These are phyloP conservation scores for Leptopilina myrica DNA, from an alignment of 2,888 invertebrate species.

Conservation along the genomic window DNA sequence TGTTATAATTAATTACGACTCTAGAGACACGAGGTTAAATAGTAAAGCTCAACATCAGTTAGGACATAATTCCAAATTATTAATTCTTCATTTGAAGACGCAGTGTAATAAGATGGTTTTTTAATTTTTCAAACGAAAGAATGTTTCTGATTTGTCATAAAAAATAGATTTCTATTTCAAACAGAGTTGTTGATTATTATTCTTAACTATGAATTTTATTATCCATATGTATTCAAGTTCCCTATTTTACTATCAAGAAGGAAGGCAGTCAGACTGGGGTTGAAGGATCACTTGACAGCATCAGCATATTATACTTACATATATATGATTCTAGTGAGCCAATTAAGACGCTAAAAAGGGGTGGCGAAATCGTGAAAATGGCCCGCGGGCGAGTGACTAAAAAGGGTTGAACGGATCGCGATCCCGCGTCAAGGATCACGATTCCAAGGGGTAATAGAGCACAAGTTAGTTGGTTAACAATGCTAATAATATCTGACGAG, in stretches of 20 bases:
- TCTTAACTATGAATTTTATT: too few species aligned
- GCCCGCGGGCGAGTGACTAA: conserved; percentile 62
- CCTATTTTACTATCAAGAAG: not conserved
- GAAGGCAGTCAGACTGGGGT: conserved; percentile 46
- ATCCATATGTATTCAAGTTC: too few species aligned
- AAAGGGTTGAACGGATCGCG: conserved; percentile 60
- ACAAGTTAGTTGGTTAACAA: conserved; percentile 73
- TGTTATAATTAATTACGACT: too few species aligned
- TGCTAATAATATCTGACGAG: conserved; percentile 73
- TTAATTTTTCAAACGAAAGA: too few species aligned
- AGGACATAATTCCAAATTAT: too few species aligned
- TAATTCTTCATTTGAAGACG: too few species aligned
- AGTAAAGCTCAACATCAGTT: too few species aligned
- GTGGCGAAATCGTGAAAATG: conserved; percentile 55
- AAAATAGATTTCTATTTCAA: too few species aligned
- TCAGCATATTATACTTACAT: conserved; percentile 54
- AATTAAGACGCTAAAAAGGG: conserved; percentile 49
- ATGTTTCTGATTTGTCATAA: too few species aligned
- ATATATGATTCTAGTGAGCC: conserved; percentile 51
- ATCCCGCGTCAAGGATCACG: conserved; percentile 63
- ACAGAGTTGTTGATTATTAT: too few species aligned
- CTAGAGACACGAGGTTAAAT: too few species aligned
- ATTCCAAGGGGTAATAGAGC: conserved; percentile 64
- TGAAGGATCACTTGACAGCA: conserved; percentile 65
- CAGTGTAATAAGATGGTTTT: too few species aligned